Evolutionary conservation across 1,140 invertebrate species (phyloP).

Genomic region (Drosophila ohnishii): DNA sequence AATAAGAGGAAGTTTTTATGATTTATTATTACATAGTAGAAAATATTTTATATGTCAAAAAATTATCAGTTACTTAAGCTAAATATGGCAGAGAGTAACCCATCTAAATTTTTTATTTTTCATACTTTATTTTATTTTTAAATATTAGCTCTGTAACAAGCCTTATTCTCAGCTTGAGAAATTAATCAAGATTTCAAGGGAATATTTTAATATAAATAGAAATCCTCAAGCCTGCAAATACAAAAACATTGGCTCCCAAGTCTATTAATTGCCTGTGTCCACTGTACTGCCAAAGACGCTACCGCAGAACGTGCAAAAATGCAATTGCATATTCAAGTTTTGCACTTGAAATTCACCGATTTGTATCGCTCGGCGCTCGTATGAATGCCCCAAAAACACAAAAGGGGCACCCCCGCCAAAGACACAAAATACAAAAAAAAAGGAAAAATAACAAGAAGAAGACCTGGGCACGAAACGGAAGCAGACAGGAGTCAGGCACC

Average conservation of each 20-base stretch:
- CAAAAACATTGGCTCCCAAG: background rate
- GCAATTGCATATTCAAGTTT: constrained; percentile 80
- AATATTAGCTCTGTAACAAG: background rate
- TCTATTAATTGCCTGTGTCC: constrained; percentile 19
- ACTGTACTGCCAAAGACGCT: constrained; percentile 37
- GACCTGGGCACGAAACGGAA: constrained; percentile 59
- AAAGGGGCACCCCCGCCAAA: constrained; percentile 6
- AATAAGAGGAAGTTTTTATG: no score
- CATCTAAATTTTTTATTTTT: background rate
- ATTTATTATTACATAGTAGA: no score
- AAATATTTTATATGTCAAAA: no score
- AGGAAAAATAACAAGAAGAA: background rate
- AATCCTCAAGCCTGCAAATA: constrained; percentile 17
- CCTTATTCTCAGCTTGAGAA: constrained; percentile 23
- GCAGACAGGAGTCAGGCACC: constrained; percentile 58
- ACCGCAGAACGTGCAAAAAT: constrained; percentile 56
- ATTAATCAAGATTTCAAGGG: constrained; percentile 40
- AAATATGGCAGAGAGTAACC: background rate
- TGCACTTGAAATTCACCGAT: constrained; percentile 79
- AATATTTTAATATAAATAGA: constrained; percentile 59
- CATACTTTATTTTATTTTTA: background rate
- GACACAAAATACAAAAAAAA: background rate
- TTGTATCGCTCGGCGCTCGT: constrained; percentile 69
- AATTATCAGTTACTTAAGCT: background rate
- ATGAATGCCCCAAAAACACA: constrained; percentile 62